Evolutionary conservation across 2,113 vertebrate genomes (phyloP), one percentile per base, ranked within the genome.

Genomic region (Poecile atricapillus): DNA sequence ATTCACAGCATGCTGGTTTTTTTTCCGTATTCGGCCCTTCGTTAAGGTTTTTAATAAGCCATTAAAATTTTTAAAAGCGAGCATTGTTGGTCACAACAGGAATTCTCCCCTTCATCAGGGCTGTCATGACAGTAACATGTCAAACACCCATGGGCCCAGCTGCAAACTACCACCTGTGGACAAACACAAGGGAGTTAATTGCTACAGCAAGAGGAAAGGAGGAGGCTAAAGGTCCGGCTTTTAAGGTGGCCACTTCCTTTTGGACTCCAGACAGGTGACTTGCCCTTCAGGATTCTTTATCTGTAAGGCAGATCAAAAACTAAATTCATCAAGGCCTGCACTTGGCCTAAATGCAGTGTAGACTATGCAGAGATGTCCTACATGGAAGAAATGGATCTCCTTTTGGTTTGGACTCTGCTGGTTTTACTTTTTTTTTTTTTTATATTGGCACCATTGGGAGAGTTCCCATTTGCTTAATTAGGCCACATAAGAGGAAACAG

Each of bases 391-490:
- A 87, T 13, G 77, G 37, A 58, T 33, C 46, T 63, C 49, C 24
- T 56, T 35, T 53, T 74, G 31, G 13, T 77, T 69, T 81, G 43
- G 59, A 74, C 19, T 62, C 80, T 25, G 28, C 37, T 93, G 37
- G 13, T 31, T 85, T 65, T 37, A 14, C 18, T 0, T 52, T 56
- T 73, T 86, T 0, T 74, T 68, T 87, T 33, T 75, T 74, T 60
- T 17, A 44, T 35, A 64, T n/a, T 77, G 59, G 64, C 76, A 95
- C 87, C 93, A 83, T 1, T 81, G 44, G 89, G 75, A 81, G 20
- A 92, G 73, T 46, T 91, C 86, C 59, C 14, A 77, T 92, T 94
- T 95, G 46, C 73, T 53, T 92, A 93, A 96, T 80, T 81, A 94
- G 89, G 89, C 60, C 89, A 89, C 27, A 23, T 15, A 43, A 1